Evolutionary conservation across 2,888 invertebrate species (phyloP).

Genomic region (Drosophila mercatorum): DNA sequence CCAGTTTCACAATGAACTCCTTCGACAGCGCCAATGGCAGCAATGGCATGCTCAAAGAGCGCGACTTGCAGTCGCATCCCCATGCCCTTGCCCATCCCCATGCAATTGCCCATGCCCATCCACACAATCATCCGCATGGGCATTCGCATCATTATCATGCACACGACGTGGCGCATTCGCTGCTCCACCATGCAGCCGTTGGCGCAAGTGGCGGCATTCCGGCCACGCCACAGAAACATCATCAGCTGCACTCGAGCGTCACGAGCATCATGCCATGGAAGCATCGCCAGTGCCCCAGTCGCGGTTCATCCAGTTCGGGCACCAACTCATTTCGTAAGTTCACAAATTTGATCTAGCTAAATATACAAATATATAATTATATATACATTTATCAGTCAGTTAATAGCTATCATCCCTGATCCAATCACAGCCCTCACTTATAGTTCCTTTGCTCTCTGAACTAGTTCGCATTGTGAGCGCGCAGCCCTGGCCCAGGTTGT

Average conservation of each 20-base stretch:
- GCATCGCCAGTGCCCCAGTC: constrained; percentile 84
- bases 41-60: constrained; percentile 75
- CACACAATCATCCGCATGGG: constrained; percentile 32
- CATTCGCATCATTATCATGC: constrained; percentile 71
- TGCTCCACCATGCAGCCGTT: constrained; percentile 52
- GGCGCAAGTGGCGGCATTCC: constrained; percentile 48
- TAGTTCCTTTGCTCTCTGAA: background rate
- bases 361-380: no score
- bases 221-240: constrained; percentile 79
- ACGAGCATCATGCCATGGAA: constrained; percentile 85
- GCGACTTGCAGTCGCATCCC: constrained; percentile 63
- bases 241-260: constrained; percentile 81
- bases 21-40: constrained; percentile 76
- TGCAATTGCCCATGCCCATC: constrained; percentile 8
- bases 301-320: constrained; percentile 84
- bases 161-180: constrained; percentile 59
- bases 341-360: no score
- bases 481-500: constrained; percentile 20
- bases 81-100: constrained; percentile 33
- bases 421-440: background rate
- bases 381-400: no score
- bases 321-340: constrained; percentile 85
- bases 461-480: background rate
- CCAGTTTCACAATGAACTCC: constrained; percentile 77
- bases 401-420: no score